These are phyloP conservation scores for Pyrocoelia pectoralis DNA, from an alignment of 2,888 invertebrate species.

Conservation along the genomic window DNA sequence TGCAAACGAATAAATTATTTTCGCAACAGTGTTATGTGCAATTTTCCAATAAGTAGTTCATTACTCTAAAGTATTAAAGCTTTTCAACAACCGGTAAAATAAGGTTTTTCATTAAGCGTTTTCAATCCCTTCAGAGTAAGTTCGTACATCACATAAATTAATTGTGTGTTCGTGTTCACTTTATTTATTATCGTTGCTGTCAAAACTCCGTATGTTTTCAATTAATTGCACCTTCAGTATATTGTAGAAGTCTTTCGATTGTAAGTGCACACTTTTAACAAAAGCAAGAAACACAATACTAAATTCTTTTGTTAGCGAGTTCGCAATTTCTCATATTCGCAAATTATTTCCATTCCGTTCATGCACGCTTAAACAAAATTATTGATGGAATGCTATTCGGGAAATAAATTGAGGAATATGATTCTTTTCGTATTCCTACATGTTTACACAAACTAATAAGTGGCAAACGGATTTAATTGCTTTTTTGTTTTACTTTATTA, in stretches of 20 bases:
- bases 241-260: background rate
- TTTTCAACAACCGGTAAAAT: slow-evolving; percentile 21
- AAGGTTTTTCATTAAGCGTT: slow-evolving; percentile 30
- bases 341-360: background rate
- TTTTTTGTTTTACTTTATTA: too few species aligned
- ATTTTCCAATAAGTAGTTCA: slow-evolving; percentile 23
- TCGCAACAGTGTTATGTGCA: slow-evolving; percentile 14
- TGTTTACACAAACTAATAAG: too few species aligned
- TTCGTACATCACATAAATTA: slow-evolving; percentile 34
- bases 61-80: slow-evolving; percentile 22
- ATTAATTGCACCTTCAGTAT: slow-evolving; percentile 10
- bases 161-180: slow-evolving; percentile 29
- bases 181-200: slow-evolving; percentile 37
- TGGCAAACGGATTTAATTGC: too few species aligned
- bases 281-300: background rate
- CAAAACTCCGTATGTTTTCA: slow-evolving; percentile 37
- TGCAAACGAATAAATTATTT: background rate
- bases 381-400: too few species aligned
- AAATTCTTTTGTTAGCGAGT: background rate
- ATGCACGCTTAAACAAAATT: background rate
- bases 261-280: slow-evolving; percentile 3
- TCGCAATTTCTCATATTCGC: background rate
- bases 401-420: too few species aligned
- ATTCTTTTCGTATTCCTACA: too few species aligned
- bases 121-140: slow-evolving; percentile 31